A percentile compares a stretch with the other conserved stretches of the same genome.
phyloP scores from a whole-genome alignment of 2,113 vertebrate species.

The Marmota monax region DNA sequence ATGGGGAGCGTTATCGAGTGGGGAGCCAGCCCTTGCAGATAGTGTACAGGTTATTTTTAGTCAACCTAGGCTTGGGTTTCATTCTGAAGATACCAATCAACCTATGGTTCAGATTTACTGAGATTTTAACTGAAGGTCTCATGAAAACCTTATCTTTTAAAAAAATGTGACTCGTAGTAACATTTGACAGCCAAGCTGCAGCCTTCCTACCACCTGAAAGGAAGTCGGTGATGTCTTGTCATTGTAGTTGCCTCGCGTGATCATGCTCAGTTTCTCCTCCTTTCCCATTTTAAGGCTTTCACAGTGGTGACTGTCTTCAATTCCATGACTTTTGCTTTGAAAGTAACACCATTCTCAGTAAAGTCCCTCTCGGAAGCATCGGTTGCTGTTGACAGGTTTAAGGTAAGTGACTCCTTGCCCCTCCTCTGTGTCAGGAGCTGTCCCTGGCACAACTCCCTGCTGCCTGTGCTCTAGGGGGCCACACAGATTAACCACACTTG shows the following conservation, averaged over 20 bases:
- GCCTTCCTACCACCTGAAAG: not conserved
- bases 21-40: not conserved
- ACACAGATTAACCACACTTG: not conserved
- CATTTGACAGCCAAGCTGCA: not conserved
- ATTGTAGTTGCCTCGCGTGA: not conserved
- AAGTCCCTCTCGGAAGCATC: conserved; percentile 96
- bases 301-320: conserved; percentile 98
- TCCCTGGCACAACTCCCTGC: not conserved
- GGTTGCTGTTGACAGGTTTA: conserved; percentile 94
- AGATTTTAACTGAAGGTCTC: conserved; percentile 31
- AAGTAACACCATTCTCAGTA: conserved; percentile 96
- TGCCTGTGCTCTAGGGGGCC: not conserved
- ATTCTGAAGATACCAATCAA: conserved; percentile 27
- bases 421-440: not conserved
- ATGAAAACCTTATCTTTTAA: conserved; percentile 2
- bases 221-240: not conserved
- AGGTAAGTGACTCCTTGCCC: conserved; percentile 87
- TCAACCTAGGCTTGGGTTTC: conserved; percentile 4
- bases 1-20: not conserved
- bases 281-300: conserved; percentile 90
- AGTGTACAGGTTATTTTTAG: not conserved
- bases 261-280: conserved; percentile 35
- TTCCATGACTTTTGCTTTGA: conserved; percentile 97
- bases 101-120: conserved; percentile 34
- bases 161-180: not conserved